Base-by-base conservation (phyloP, 2,797 vertebrate species). In the Hemitrygon akajei region DNA sequence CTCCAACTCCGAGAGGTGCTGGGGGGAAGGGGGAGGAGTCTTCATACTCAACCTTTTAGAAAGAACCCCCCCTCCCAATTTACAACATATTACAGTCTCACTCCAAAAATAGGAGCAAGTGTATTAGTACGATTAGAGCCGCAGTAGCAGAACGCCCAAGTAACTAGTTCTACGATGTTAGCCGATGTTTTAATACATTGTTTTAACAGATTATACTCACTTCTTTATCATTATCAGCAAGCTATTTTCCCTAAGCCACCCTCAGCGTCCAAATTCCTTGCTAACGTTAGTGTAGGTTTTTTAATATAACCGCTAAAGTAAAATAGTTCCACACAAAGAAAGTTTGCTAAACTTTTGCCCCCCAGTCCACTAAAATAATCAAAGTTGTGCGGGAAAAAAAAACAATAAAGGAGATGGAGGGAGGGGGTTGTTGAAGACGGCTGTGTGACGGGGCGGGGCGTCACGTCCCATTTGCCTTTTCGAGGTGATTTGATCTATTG, bases 1-100 rank as follows among this genome's bases (percentile, higher is more conserved):
- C 60, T 22, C 63, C 86, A 1, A 22, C 86, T 89, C 86, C 60
- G 7, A 89, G 63, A 37, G 84, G 84, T 58, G 86, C 58, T 5
- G 66, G 63, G 82, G 82, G 86, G 86, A 10, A 69, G 47, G 86
- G 86, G 86, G 86, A 37, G 86, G 86, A 89, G 86, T 89, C 47
- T 89, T 22, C 86, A 66, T 18, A 37, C 14, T 6, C 10, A 60
- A 58, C 30, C 20, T 40, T 69, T 89, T 69, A n/a, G 60, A 25
- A 89, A 66, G n/a, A 69, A 89, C 40, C 4, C 86, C 86, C 60
- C 60, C 63, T 27, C 82, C 63, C 60, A 11, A 66, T 37, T 3
- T 20, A 69, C 18, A 37, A 18, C 14, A 84, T 84, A 22, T 20
- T 87, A 34, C 58, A 86, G 60, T 63, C n/a, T 66, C 60, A 34